These are phyloP conservation scores for Drosophila tsacasi DNA, from an alignment of 1,140 invertebrate species.

Conservation along the genomic window DNA sequence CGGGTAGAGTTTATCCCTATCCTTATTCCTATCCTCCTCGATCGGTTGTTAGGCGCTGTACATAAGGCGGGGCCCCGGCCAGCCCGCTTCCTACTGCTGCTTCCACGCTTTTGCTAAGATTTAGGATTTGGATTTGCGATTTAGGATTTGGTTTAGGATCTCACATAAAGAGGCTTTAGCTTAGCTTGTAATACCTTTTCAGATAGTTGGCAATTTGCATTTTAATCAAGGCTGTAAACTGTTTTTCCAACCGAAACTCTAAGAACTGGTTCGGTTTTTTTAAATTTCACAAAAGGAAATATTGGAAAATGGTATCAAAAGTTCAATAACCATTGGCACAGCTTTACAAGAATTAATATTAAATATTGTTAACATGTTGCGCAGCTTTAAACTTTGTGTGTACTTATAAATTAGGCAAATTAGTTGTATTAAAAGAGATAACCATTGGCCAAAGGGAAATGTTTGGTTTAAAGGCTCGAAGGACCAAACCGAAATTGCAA, in stretches of 20 bases:
- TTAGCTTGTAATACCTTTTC: neutral
- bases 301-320: neutral
- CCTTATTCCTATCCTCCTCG: slow-evolving; percentile 22
- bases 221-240: slow-evolving; percentile 39
- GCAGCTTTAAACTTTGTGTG: slow-evolving; percentile 10
- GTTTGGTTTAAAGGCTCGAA: neutral
- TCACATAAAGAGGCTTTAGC: slow-evolving; percentile 2
- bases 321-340: neutral
- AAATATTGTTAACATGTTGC: slow-evolving; percentile 1
- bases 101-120: slow-evolving; percentile 55
- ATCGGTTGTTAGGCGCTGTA: slow-evolving; percentile 73
- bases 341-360: slow-evolving; percentile 8
- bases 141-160: slow-evolving; percentile 16
- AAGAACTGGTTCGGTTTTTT: slow-evolving; percentile 7
- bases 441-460: neutral
- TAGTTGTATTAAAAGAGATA: neutral
- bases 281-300: neutral
- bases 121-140: neutral
- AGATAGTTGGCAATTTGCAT: slow-evolving; percentile 12
- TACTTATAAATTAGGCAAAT: slow-evolving; percentile 6
- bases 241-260: slow-evolving; percentile 9
- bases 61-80: slow-evolving; percentile 42
- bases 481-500: slow-evolving; percentile 17
- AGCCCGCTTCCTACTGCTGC: slow-evolving; percentile 54
- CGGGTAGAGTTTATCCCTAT: neutral